Conservation (phyloP, 1,140 invertebrate genomes). For the Leptopilina clavipes region DNA sequence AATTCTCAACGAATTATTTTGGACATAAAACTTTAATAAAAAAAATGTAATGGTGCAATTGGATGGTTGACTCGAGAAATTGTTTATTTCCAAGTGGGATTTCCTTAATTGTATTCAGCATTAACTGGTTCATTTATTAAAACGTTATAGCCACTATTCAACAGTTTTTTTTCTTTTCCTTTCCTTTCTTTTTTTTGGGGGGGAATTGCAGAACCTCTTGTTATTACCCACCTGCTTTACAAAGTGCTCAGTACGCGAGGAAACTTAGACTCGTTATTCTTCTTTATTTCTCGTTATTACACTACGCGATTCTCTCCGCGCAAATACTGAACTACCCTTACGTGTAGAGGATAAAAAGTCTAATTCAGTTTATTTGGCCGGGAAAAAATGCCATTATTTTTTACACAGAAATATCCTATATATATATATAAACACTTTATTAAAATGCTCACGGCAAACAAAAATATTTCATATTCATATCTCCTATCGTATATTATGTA, state of each 20-base stretch:
- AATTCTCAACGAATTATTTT: no score
- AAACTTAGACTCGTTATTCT: slow-evolving; percentile 33
- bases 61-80: not conserved
- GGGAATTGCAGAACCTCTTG: not conserved
- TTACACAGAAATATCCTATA: not conserved
- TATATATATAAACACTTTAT: not conserved
- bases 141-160: slow-evolving; percentile 1
- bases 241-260: not conserved
- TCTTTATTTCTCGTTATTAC: slow-evolving; percentile 34
- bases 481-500: no score
- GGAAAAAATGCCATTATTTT: not conserved
- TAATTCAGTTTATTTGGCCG: slow-evolving; percentile 6
- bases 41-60: no score
- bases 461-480: not conserved
- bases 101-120: not conserved
- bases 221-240: slow-evolving; percentile 10
- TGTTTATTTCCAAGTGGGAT: not conserved
- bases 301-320: not conserved
- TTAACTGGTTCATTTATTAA: not conserved
- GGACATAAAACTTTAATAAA: no score
- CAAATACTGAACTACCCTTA: not conserved
- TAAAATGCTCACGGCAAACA: not conserved
- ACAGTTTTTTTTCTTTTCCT: not conserved
- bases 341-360: not conserved
- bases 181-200: not conserved